phyloP scores from a whole-genome alignment of 1,140 invertebrate species.

The Pseudobourletiella spinata region DNA sequence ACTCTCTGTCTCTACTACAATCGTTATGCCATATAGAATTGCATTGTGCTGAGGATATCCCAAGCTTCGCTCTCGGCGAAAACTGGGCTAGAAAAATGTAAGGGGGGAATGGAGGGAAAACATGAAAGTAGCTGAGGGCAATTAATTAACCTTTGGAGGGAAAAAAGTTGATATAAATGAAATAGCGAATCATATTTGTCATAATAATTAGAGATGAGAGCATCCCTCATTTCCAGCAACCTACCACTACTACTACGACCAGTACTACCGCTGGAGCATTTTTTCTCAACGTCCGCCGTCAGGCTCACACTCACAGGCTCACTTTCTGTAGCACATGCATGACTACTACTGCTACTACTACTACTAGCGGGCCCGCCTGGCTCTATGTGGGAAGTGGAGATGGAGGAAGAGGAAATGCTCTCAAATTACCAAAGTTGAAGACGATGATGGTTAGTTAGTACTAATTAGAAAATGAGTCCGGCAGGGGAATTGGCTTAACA shows the following conservation, averaged over 20 bases:
- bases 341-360: no score
- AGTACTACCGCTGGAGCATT: no score
- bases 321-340: no score
- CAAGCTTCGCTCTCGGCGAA: no score
- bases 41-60: background rate
- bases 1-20: no score
- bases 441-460: background rate
- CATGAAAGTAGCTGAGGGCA: background rate
- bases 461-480: constrained; percentile 4
- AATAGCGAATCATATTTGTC: background rate
- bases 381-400: no score
- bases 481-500: background rate
- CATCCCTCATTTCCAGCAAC: background rate
- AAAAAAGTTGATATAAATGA: background rate
- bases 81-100: background rate
- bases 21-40: no score
- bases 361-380: no score
- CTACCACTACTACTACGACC: no score
- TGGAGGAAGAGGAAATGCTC: no score
- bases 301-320: background rate
- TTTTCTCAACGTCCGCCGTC: background rate
- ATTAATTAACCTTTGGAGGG: constrained; percentile 5
- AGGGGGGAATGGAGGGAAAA: background rate
- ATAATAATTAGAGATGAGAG: background rate
- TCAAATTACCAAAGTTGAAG: background rate